Conservation (phyloP, 2,113 vertebrate species). For the Madoqua kirkii region DNA sequence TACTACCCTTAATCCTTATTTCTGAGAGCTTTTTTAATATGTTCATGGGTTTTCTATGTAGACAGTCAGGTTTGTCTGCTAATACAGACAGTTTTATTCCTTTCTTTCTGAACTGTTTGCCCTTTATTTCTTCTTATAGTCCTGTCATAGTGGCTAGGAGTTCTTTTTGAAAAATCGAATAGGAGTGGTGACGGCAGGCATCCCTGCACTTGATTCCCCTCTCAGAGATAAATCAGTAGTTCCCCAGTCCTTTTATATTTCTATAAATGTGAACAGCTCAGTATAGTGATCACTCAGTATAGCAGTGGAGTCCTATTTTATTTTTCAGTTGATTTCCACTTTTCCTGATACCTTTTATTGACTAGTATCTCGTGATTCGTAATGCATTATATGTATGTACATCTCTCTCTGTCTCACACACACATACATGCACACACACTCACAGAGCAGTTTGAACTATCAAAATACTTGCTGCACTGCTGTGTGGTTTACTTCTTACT, state of each 20-base stretch:
- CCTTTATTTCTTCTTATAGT: background rate
- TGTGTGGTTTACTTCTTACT: background rate
- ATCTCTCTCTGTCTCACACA: no score
- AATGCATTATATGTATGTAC: background rate
- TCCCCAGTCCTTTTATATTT: background rate
- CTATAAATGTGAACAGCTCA: background rate
- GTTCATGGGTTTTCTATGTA: background rate
- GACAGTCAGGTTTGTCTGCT: background rate
- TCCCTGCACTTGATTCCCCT: background rate
- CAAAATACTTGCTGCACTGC: background rate
- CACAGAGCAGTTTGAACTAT: background rate
- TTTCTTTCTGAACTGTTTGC: background rate
- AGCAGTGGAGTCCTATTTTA: background rate
- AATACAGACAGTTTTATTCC: background rate
- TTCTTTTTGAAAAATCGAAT: background rate
- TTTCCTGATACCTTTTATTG: background rate
- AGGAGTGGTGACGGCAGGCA: background rate
- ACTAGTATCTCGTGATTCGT: background rate
- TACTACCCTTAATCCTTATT: background rate
- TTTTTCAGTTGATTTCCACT: background rate
- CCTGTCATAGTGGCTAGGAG: background rate
- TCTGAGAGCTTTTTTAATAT: background rate
- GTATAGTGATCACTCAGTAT: background rate
- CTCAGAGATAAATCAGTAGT: background rate
- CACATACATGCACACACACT: background rate